Evolutionary conservation across 2,888 invertebrate genomes (phyloP).

Genomic region (Oeneis ivallda): DNA sequence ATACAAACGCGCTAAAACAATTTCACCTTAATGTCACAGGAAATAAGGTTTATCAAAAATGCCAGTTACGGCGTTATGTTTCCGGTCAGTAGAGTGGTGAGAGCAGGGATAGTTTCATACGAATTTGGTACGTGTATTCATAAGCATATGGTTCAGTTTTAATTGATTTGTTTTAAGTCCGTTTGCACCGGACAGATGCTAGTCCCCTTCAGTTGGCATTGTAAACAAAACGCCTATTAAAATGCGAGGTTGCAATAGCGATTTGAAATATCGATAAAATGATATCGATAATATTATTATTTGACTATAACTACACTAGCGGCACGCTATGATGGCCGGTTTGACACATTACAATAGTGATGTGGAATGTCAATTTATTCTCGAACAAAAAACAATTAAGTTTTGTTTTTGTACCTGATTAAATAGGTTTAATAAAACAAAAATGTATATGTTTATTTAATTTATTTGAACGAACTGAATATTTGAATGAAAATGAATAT

Average conservation of each 20-base stretch:
- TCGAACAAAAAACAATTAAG: no score
- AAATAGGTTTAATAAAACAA: no score
- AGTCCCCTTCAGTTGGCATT: slow-evolving; percentile 73
- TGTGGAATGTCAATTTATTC: no score
- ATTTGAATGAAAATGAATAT: no score
- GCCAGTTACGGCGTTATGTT: slow-evolving; percentile 32
- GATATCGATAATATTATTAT: slow-evolving; percentile 4
- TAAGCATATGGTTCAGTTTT: slow-evolving; percentile 47
- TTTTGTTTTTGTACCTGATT: no score
- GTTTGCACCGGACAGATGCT: slow-evolving; percentile 39
- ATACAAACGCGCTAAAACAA: slow-evolving; percentile 30
- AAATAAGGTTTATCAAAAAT: slow-evolving; percentile 28
- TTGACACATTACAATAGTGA: no score
- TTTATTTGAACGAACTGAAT: no score
- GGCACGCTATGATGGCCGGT: no score
- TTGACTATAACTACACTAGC: no score
- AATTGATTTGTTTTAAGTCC: slow-evolving; percentile 39
- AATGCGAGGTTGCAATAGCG: slow-evolving; percentile 64
- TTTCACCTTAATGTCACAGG: slow-evolving; percentile 38
- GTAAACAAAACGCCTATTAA: slow-evolving; percentile 80
- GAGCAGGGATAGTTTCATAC: slow-evolving; percentile 20
- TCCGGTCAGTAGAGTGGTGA: slow-evolving; percentile 8
- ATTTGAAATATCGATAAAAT: slow-evolving; percentile 34
- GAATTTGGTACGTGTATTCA: slow-evolving; percentile 43
- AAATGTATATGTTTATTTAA: no score